Conservation (phyloP, 2,113 vertebrate species). For the Epinephelus cyanopodus region DNA sequence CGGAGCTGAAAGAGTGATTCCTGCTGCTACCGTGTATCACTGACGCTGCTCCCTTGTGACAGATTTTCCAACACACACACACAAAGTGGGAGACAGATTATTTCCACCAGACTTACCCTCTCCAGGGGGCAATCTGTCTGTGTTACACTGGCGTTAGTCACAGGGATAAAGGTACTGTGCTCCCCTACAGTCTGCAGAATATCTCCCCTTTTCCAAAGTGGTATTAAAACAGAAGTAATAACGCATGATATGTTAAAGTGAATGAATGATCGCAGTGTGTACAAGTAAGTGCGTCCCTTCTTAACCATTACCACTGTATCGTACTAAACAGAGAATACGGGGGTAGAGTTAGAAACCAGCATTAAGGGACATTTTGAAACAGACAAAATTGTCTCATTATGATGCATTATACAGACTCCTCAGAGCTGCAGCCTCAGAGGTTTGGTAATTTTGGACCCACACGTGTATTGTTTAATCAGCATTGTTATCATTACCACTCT, state of each 20-base stretch:
- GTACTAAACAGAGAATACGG: constrained; percentile 48
- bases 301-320: constrained; percentile 49
- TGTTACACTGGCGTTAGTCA: constrained; percentile 69
- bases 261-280: constrained; percentile 50
- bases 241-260: constrained; percentile 61
- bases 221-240: constrained; percentile 65
- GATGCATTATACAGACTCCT: constrained; percentile 58
- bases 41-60: constrained; percentile 59
- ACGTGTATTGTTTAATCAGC: constrained; percentile 71
- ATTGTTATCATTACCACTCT: constrained; percentile 68
- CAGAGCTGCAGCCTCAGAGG: constrained; percentile 55
- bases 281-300: constrained; percentile 50
- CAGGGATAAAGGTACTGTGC: constrained; percentile 52
- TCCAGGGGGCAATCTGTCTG: constrained; percentile 69
- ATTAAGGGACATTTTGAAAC: constrained; percentile 62
- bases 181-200: constrained; percentile 37
- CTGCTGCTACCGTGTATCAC: constrained; percentile 61
- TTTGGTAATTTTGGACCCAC: constrained; percentile 61
- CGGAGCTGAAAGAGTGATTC: constrained; percentile 65
- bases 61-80: constrained; percentile 51
- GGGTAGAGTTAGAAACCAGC: constrained; percentile 57
- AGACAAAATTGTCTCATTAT: constrained; percentile 66
- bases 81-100: constrained; percentile 68
- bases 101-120: constrained; percentile 69
- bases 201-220: constrained; percentile 39